Conservation (phyloP, 2,888 invertebrate species). For the Gortyna flavago region DNA sequence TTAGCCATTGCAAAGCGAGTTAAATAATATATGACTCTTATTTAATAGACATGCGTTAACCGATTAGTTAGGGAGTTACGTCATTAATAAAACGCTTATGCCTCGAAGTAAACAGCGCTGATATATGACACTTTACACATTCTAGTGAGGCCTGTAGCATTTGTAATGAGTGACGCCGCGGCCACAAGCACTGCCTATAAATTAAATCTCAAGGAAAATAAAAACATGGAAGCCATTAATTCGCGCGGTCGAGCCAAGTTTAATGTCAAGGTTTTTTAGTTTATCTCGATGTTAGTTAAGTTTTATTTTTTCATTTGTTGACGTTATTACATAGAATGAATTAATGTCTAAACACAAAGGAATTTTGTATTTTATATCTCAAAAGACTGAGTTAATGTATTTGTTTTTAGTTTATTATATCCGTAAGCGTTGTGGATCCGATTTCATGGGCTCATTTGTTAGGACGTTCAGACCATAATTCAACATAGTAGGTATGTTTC, state of each 20-base stretch:
- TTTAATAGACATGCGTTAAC: constrained; percentile 49
- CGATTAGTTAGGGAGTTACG: constrained; percentile 71
- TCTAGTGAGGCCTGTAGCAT: constrained; percentile 84
- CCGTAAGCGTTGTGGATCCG: constrained; percentile 37
- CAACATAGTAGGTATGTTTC: constrained; percentile 3
- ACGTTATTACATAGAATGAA: constrained; percentile 84
- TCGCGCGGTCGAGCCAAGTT: constrained; percentile 90
- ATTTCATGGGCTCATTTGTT: constrained; percentile 40
- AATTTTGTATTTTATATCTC: constrained; percentile 69
- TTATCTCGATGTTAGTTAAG: constrained; percentile 89
- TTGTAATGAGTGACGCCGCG: constrained; percentile 87
- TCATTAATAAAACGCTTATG: constrained; percentile 78
- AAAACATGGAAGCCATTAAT: constrained; percentile 90
- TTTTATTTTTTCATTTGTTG: constrained; percentile 85
- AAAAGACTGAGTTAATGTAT: constrained; percentile 54
- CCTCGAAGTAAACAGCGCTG: constrained; percentile 83
- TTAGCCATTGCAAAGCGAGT: constrained; percentile 16
- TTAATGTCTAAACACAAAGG: constrained; percentile 78
- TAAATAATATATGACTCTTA: constrained; percentile 38
- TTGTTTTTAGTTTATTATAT: constrained; percentile 58
- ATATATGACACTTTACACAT: constrained; percentile 88
- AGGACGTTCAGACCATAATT: constrained; percentile 5
- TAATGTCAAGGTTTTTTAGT: constrained; percentile 90
- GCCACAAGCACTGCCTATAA: constrained; percentile 86
- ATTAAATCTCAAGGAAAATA: constrained; percentile 90